A percentile compares a stretch with the other conserved stretches of the same genome.
These are phyloP conservation scores for Climacteris rufus DNA, from an alignment of 2,113 vertebrate genomes.

Conservation along the genomic window DNA sequence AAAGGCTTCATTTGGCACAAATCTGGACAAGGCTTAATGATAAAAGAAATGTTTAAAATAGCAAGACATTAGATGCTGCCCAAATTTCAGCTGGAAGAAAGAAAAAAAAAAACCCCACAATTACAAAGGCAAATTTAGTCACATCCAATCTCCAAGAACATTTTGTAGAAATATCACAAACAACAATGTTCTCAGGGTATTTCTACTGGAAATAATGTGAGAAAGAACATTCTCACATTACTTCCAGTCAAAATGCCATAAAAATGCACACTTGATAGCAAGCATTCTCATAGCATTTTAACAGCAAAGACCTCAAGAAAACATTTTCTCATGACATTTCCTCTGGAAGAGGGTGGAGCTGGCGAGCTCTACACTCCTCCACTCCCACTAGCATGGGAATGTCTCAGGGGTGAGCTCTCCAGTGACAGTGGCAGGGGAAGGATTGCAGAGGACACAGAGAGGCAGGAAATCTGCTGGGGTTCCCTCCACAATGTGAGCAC, in stretches of 20 bases:
- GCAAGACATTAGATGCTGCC: neutral
- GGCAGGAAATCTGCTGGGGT: neutral
- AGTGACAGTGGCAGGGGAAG: neutral
- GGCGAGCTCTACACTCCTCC: neutral
- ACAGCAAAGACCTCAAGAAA: conserved; percentile 56
- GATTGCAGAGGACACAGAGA: neutral
- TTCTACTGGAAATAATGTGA: conserved; percentile 67
- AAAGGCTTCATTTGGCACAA: conserved; percentile 32
- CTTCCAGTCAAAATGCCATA: conserved; percentile 64
- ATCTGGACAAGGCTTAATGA: conserved; percentile 6
- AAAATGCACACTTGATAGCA: conserved; percentile 56
- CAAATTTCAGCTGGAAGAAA: conserved; percentile 4
- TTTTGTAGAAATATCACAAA: conserved; percentile 45
- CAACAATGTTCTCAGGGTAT: conserved; percentile 52
- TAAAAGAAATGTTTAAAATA: conserved; percentile 19
- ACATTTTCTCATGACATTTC: conserved; percentile 74
- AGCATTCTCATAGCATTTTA: conserved; percentile 61
- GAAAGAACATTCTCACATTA: conserved; percentile 67
- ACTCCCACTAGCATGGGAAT: conserved; percentile 48
- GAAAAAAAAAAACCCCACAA: neutral
- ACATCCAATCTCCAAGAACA: neutral
- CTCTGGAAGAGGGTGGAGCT: conserved; percentile 60
- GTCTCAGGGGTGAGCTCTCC: conserved; percentile 53
- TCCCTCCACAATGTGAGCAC: neutral
- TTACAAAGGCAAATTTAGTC: conserved; percentile 22